Base-by-base conservation (phyloP, 2,888 invertebrate genomes). In the Stenurella melanura region DNA sequence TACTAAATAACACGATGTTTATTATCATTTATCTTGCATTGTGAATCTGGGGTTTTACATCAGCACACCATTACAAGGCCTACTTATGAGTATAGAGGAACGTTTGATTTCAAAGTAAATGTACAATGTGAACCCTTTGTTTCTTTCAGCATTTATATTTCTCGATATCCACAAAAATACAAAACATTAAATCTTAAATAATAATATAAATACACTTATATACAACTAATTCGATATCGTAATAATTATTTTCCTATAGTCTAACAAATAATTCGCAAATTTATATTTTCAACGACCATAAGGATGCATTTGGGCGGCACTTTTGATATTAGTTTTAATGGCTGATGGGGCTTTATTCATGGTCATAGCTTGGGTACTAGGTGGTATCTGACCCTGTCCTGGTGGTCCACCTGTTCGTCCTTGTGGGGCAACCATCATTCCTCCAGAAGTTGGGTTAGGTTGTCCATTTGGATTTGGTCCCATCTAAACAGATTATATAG, bases 241-340 rank as follows among this genome's bases (percentile, higher is more conserved):
- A 50, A 50, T 50, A n/a, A 50, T 50, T 3, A n/a, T 50, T n/a
- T 15, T 15, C n/a, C 6, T 50, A 50, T 50, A 50, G 3, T 50
- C 50, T 50, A n/a, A 50, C 50, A 50, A 50, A 50, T 12, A 17
- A 4, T n/a, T n/a, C n/a, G 15, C 50, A n/a, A 50, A n/a, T 6
- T 12, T 18, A 17, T 17, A 21, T 64, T 21, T 61, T 90, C 90
- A 93, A 88, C 95, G 92, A 85, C 93, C 93, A 87, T 97, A 97
- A 0, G 96, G 96, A 90, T 97, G 96, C 81, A 96, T 95, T 90
- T 96, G 95, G 79, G 95, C 93, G 5, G 96, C 97, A 74, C 97
- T 95, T 90, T 97, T 97, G 79, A 97, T 97, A 87, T 97, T 97
- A 0, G 97, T 97, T 88, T 97, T 97, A 81, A 97, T 96, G 30